Conservation (phyloP, 2,113 vertebrate species). For the Myodes glareolus region DNA sequence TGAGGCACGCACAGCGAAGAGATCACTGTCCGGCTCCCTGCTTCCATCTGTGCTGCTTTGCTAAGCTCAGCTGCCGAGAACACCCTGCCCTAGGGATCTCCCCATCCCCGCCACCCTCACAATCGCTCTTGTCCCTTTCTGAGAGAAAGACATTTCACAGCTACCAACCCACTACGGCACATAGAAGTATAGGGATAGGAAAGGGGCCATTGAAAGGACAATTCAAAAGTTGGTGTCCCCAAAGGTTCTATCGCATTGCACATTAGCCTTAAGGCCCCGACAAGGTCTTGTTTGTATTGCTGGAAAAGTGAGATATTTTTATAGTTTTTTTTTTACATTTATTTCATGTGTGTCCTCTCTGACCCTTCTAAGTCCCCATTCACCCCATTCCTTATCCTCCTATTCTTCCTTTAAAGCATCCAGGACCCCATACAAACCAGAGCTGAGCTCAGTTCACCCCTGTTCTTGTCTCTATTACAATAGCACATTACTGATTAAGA, state of each 20-base stretch:
- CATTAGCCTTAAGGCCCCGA: background rate
- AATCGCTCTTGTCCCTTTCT: background rate
- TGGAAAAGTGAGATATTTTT: background rate
- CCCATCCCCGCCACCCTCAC: background rate
- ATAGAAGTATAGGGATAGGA: background rate
- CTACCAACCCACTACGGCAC: background rate
- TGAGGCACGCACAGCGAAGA: background rate
- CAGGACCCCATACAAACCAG: background rate
- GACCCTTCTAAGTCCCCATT: background rate
- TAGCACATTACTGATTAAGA: background rate
- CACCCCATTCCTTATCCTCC: background rate
- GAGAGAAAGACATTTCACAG: background rate
- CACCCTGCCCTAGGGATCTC: rapidly evolving
- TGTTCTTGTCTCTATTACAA: background rate
- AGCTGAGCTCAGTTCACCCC: background rate
- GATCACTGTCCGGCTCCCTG: background rate
- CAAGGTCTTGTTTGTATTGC: background rate
- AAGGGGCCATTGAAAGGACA: background rate
- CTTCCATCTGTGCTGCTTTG: background rate
- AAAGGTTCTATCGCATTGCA: background rate
- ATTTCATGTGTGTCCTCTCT: background rate
- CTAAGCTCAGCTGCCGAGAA: background rate
- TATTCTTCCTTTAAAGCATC: background rate
- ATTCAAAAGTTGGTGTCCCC: background rate
- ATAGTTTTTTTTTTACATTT: background rate